Evolutionary conservation across 2,888 invertebrate genomes (phyloP).

Genomic region (Mellilla xanthometata): DNA sequence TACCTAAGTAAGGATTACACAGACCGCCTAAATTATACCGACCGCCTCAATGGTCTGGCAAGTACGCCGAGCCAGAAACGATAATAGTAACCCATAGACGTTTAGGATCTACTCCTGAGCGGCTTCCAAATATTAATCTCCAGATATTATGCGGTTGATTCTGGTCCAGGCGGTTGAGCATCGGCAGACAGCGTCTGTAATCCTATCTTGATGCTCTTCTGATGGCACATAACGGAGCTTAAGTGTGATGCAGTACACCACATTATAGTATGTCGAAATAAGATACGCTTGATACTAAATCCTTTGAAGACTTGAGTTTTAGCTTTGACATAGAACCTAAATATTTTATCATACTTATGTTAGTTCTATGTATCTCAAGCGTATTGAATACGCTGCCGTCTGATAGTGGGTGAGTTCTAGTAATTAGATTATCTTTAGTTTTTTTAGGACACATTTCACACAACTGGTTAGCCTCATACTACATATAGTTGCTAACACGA

Average conservation of each 20-base stretch:
- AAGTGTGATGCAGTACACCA: no score
- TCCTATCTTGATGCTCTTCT: conserved; percentile 13
- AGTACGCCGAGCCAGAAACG: not conserved
- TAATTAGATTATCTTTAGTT: no score
- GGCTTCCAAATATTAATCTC: conserved; percentile 22
- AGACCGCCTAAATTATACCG: not conserved
- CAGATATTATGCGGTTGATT: conserved; percentile 18
- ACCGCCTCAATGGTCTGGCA: not conserved
- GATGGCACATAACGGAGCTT: not conserved
- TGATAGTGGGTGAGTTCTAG: no score
- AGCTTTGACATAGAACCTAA: no score
- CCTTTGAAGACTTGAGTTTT: no score
- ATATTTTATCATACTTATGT: no score
- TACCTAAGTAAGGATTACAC: not conserved
- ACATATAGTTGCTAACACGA: no score
- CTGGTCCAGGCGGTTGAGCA: conserved; percentile 17
- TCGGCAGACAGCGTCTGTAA: conserved; percentile 24
- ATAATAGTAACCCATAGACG: not conserved
- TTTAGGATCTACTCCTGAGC: conserved; percentile 4
- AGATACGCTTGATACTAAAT: not conserved
- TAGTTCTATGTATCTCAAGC: no score
- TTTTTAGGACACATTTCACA: no score
- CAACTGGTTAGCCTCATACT: no score
- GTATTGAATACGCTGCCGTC: no score
- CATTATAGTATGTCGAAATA: not conserved